Evolutionary conservation across 2,113 vertebrate genomes (phyloP).

Genomic region (Lepus europaeus): DNA sequence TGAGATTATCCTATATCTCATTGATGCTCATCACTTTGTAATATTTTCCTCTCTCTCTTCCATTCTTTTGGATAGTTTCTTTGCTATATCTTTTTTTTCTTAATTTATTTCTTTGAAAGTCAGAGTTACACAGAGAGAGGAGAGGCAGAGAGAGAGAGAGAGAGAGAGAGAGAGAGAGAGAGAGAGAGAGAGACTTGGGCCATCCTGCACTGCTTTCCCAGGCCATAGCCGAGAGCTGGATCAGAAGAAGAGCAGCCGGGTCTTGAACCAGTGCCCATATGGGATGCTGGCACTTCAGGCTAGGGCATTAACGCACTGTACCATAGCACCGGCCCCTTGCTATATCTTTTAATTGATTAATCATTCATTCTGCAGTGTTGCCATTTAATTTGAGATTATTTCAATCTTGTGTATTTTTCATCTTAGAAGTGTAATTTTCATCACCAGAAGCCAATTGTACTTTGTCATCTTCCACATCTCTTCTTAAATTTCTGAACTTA

Average conservation of each 20-base stretch:
- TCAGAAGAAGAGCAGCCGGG: no score
- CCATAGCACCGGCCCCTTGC: neutral
- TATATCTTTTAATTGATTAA: neutral
- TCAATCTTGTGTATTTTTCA: neutral
- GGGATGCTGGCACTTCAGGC: no score
- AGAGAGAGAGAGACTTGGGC: no score
- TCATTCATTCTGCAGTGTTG: neutral
- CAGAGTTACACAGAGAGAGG: no score
- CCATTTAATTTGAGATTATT: neutral
- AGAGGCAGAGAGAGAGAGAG: no score
- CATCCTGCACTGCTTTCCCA: no score
- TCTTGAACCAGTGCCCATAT: no score
- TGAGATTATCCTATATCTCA: neutral
- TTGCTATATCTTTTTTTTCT: neutral
- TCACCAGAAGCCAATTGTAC: neutral
- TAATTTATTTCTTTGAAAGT: no score
- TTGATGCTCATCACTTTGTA: neutral
- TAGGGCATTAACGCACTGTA: no score
- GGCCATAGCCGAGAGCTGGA: no score
- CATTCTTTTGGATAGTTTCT: neutral
- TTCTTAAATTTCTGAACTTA: neutral
- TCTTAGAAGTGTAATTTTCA: neutral
- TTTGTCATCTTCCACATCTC: neutral
- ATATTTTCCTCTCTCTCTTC: neutral
- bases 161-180: no score